Evolutionary conservation across 2,797 vertebrate genomes (phyloP), one percentile per base, ranked within the genome.

Genomic region (Eulemur rubriventer): DNA sequence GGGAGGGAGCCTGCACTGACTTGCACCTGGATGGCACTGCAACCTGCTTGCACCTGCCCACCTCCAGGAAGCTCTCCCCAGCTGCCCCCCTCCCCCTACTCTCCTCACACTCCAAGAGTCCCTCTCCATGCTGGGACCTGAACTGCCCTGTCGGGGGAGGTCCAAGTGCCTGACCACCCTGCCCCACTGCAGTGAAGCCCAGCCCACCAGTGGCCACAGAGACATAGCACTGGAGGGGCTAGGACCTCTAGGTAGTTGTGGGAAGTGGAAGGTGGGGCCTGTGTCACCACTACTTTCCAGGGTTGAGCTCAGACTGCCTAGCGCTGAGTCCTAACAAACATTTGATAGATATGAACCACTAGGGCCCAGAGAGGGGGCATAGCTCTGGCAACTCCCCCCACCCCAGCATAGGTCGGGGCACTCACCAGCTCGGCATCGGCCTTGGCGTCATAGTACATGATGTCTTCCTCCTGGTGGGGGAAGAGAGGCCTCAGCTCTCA

Each of bases 381-480:
- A 67, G 30, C 70, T 50, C 63, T 69, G 46, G 33, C 26, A 38
- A 61, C 46, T 14, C 28, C 46, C 55, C 24, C 18, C 18, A 7
- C 28, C 38, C 9, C 7, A 4, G 55, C 17, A n/a, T 3, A 70
- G 35, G 78, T 33, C 18, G 83, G 13, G 43, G 79, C 98, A 99
- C 99, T 99, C 98, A 99, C 99, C 69, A 99, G 99, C 98, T 99
- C 99, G 4, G 99, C 99, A 88, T 99, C 99, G 0, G 99, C 99
- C 99, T 99, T 99, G 98, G 99, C 99, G 94, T 99, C 99, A 20
- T 99, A 99, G 98, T 99, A 99, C 98, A 99, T 98, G 95, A 99
- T 99, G 98, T 99, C 99, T 98, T 99, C 99, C 98, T 99, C 99
- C 99, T 99, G 99, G 97, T 97, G 98, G 97, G 98, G 97, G 98